phyloP scores from a whole-genome alignment of 2,888 invertebrate species.

The Erynnis tages region DNA sequence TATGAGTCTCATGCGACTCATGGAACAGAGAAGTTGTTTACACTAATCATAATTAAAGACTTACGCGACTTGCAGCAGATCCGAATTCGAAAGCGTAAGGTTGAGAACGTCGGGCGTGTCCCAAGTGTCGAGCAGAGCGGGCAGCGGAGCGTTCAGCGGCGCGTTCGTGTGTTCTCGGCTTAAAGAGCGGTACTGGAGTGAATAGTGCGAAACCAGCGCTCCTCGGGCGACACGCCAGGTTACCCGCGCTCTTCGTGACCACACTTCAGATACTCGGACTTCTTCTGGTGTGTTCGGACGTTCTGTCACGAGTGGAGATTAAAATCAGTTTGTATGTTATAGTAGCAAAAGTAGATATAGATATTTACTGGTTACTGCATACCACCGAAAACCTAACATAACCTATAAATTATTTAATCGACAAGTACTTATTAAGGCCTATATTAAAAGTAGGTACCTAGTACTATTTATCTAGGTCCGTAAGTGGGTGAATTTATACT shows the following conservation, averaged over 20 bases:
- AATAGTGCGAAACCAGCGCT: constrained; percentile 69
- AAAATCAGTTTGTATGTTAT: no score
- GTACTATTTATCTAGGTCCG: no score
- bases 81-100: constrained; percentile 66
- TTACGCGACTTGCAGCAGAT: constrained; percentile 73
- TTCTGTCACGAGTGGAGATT: constrained; percentile 46
- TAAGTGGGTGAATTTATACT: no score
- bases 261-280: constrained; percentile 71
- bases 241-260: constrained; percentile 69
- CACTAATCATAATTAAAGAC: no score
- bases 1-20: no score
- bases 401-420: no score
- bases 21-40: no score
- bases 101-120: constrained; percentile 67
- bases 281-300: constrained; percentile 71
- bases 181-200: constrained; percentile 65
- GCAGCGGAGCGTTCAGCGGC: constrained; percentile 62
- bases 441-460: no score
- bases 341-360: no score
- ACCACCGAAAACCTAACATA: no score
- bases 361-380: no score
- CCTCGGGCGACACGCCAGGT: constrained; percentile 70
- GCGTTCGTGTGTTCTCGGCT: constrained; percentile 57
- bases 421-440: no score
- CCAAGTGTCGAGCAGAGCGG: constrained; percentile 66